A percentile compares a stretch with the other conserved stretches of the same genome.
Evolutionary conservation across 2,888 invertebrate species (phyloP).

Genomic region (Xestoiulus laeticollis): DNA sequence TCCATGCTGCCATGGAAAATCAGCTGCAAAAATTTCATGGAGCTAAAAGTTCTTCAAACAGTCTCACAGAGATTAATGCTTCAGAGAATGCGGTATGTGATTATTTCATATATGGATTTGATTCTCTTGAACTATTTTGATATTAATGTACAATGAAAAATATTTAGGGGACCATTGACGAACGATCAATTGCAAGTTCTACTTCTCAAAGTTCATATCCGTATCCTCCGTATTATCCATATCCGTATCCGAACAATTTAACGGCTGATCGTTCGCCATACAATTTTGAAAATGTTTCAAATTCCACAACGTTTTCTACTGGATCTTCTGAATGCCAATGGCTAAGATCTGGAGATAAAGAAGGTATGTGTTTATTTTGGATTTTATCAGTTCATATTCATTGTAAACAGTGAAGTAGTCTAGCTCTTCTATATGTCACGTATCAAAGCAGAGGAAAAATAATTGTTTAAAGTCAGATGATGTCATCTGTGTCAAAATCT

Average conservation of each 20-base stretch:
- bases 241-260: constrained; percentile 20
- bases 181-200: neutral
- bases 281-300: neutral
- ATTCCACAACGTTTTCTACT: neutral
- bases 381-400: neutral
- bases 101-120: neutral
- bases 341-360: neutral
- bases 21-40: constrained; percentile 45
- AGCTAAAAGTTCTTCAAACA: neutral
- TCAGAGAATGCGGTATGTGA: neutral
- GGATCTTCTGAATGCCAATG: neutral
- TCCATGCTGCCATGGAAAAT: constrained; percentile 49
- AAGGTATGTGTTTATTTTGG: neutral
- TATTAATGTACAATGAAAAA: neutral
- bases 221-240: constrained; percentile 50
- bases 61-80: neutral
- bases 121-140: neutral
- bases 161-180: neutral
- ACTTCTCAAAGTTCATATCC: constrained; percentile 42
- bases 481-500: too few species aligned
- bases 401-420: too few species aligned
- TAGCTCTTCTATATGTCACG: neutral
- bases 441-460: too few species aligned
- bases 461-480: too few species aligned
- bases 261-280: neutral